Base-by-base conservation (phyloP, 2,797 vertebrate species). In the Sitta carolinensis region DNA sequence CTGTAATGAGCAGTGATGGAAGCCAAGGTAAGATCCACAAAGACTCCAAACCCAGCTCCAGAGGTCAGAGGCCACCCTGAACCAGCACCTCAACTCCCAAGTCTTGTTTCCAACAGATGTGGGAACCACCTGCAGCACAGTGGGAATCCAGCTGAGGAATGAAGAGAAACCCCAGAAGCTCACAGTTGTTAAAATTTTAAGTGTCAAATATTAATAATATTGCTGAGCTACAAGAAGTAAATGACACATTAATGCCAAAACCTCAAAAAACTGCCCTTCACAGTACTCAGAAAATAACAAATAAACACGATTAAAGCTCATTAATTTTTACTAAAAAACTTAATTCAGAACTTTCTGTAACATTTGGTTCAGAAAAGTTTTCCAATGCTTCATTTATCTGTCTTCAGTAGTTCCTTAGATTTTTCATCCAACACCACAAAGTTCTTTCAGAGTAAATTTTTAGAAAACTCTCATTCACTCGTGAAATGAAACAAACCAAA, bases 401-500 rank as follows among this genome's bases (percentile, higher is more conserved):
- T 12, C 58, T 54, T 32, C 42, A 47, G 57, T 7, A 63, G 45
- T 12, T 76, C 59, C 26, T 74, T 21, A n/a, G 32, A n/a, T 42
- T 79, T 72, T 62, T 54, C 55, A 58, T 5, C 27, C 59, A 32
- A 38, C 30, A 36, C 61, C 15, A 48, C 52, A 11, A 78, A 52
- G 19, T n/a, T 38, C 45, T 51, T 47, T 62, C 87, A n/a, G 29
- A 1, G n/a, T 4, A 55, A 45, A 23, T 55, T 72, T 93, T 87
- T 32, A 84, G 87, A 84, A 89, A 93, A 86, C 40, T 62, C 50
- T 89, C 92, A 85, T 89, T 96, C 90, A 92, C 40, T 68, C 10
- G 1, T n/a, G 21, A 88, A 89, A 64, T 55, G 79, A 94, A 89
- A 66, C 43, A 76, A 92, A 84, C 54, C 74, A 69, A 89, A 82